Conservation (phyloP, 2,113 vertebrate genomes). For the Larimichthys crocea region DNA sequence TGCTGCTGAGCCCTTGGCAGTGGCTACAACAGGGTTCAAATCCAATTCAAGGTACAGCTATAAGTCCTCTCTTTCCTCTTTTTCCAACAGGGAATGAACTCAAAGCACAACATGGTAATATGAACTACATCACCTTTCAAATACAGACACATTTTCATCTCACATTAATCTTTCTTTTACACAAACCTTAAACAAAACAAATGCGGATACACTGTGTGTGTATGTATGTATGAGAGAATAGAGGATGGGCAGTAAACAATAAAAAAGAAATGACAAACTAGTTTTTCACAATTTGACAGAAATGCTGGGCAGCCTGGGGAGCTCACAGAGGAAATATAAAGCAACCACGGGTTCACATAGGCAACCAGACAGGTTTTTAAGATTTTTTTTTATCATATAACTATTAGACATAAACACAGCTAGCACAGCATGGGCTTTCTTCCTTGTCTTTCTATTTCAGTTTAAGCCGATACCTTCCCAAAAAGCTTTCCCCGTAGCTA, state of each 20-base stretch:
- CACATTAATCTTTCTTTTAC: conserved; percentile 55
- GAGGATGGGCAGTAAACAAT: conserved; percentile 29
- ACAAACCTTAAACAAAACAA: conserved; percentile 60
- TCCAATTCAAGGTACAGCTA: conserved; percentile 38
- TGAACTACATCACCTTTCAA: conserved; percentile 69
- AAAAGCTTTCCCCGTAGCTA: conserved; percentile 18
- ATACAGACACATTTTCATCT: conserved; percentile 60
- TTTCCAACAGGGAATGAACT: conserved; percentile 47
- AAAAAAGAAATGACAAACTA: conserved; percentile 55
- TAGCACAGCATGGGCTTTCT: conserved; percentile 28
- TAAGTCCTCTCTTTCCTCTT: conserved; percentile 27
- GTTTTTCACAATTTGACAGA: conserved; percentile 47
- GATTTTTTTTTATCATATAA: conserved; percentile 11
- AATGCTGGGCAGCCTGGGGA: conserved; percentile 62
- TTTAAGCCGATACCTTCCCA: conserved; percentile 34
- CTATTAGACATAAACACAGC: conserved; percentile 47
- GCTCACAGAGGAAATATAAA: conserved; percentile 56
- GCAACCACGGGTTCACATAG: conserved; percentile 64
- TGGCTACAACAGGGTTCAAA: conserved; percentile 40
- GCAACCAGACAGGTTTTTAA: conserved; percentile 70
- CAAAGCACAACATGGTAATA: conserved; percentile 78
- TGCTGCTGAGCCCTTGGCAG: conserved; percentile 32
- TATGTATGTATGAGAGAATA: conserved; percentile 32
- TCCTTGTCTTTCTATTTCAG: conserved; percentile 36
- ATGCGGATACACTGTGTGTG: conserved; percentile 35